These are phyloP conservation scores for Orchesella flavescens DNA, from an alignment of 2,888 invertebrate genomes.

Conservation along the genomic window DNA sequence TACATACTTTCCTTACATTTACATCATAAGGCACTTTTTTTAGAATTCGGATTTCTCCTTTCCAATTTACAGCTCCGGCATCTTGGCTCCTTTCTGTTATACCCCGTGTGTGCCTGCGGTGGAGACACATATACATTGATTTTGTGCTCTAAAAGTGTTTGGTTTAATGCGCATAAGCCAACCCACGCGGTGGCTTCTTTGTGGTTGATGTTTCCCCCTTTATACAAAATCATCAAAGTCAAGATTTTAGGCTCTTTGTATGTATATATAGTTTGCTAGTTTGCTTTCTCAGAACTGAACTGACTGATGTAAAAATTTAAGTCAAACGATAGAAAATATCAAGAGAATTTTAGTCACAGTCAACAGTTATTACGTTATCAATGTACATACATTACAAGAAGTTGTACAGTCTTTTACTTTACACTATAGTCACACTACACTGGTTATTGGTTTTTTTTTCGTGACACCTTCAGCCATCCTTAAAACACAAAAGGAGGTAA, in stretches of 20 bases:
- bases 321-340: no score
- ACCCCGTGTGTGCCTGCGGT: conserved; percentile 31
- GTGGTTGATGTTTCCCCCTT: conserved; percentile 53
- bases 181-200: conserved; percentile 57
- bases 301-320: no score
- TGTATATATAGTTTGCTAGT: conserved; percentile 5
- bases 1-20: neutral
- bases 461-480: no score
- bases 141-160: conserved; percentile 59
- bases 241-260: conserved; percentile 36
- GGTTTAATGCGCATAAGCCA: conserved; percentile 62
- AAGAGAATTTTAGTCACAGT: no score
- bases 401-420: no score
- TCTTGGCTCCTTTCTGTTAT: conserved; percentile 5
- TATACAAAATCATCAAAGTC: neutral
- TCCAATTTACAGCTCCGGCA: no score
- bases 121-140: conserved; percentile 54
- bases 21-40: neutral
- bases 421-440: no score
- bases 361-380: no score
- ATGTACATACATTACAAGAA: no score
- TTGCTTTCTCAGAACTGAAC: conserved; percentile 10
- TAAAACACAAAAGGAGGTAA: no score
- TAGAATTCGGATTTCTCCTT: no score
- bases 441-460: no score